Conservation (phyloP, 1,140 invertebrate species). For the Brachionus calyciflorus region DNA sequence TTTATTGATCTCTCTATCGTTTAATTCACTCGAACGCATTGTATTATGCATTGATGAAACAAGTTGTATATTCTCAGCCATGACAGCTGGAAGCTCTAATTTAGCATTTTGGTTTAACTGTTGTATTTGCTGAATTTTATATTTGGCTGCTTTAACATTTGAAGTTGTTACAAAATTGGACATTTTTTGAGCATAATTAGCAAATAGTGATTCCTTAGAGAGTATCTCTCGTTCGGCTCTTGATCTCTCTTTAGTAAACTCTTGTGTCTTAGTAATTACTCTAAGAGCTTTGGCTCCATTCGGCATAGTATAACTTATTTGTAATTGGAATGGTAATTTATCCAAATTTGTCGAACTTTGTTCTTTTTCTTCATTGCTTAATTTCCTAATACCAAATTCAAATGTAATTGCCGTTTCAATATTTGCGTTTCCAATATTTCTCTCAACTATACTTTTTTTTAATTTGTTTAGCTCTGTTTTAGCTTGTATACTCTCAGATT, state of each 20-base stretch:
- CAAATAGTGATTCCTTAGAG: background rate
- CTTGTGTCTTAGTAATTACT: background rate
- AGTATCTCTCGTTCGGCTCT: background rate
- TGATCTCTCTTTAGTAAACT: background rate
- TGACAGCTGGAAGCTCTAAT: too few relatives aligned
- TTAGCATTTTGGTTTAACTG: too few relatives aligned
- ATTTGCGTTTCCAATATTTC: constrained; percentile 15
- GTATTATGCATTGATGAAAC: too few relatives aligned
- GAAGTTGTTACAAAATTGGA: background rate
- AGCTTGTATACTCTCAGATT: background rate
- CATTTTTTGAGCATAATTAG: constrained; percentile 26
- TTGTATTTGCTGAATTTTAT: background rate
- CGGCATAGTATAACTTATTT: constrained; percentile 51
- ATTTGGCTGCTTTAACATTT: constrained; percentile 9
- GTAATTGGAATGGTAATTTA: constrained; percentile 49
- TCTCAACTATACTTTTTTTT: background rate
- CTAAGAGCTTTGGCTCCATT: constrained; percentile 50
- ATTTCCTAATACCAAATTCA: constrained; percentile 9
- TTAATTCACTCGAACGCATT: too few relatives aligned
- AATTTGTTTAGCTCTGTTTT: background rate
- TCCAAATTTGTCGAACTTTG: background rate
- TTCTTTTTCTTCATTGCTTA: background rate
- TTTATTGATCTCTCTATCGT: too few relatives aligned
- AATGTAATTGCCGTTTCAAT: constrained; percentile 25
- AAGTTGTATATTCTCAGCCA: too few relatives aligned